Base-by-base conservation (phyloP, 2,797 vertebrate species). In the Neoniphon sammara region DNA sequence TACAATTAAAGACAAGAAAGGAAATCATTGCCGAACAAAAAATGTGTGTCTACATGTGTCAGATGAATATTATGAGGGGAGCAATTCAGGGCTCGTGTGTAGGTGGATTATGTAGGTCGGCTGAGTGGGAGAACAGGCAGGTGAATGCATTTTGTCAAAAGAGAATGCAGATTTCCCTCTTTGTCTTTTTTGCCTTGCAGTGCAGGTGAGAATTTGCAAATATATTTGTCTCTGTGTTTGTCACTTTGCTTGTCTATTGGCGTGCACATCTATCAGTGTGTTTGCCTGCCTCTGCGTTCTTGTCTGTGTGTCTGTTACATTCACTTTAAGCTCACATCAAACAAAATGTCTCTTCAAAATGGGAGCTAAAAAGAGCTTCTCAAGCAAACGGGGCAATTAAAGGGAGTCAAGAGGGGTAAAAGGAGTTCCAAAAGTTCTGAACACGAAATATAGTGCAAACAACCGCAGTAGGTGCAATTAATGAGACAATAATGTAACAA, bases 31-130 rank as follows among this genome's bases (percentile, higher is more conserved):
- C 76, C 70, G 77, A 81, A 78, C 72, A 72, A 81, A 86, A 84
- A 65, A 50, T 57, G 39, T 27, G 73, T 52, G 15, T 59, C 20
- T 69, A 73, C 68, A 47, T 80, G 80, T 91, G 88, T 90, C 85
- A 85, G 74, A 81, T 86, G 81, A 84, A 79, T 75, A 66, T 89
- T 89, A 70, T 23, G 78, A 57, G 63, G 79, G 82, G 56, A 87
- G 83, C 66, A 80, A 85, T 85, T 83, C 75, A 87, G 86, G 70
- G 82, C 66, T 54, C 0, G 34, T 79, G 90, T 85, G 93, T 91
- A 84, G 92, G 91, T 82, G 91, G 88, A 74, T 76, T 87, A 84
- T 86, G 91, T 93, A 85, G 91, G 93, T 87, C 60, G 90, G 91
- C 65, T 54, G 87, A 88, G 91, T 91, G 91, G 92, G 88, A 87